These are phyloP conservation scores for Spisula subtruncata DNA, from an alignment of 2,888 invertebrate species.

Conservation along the genomic window DNA sequence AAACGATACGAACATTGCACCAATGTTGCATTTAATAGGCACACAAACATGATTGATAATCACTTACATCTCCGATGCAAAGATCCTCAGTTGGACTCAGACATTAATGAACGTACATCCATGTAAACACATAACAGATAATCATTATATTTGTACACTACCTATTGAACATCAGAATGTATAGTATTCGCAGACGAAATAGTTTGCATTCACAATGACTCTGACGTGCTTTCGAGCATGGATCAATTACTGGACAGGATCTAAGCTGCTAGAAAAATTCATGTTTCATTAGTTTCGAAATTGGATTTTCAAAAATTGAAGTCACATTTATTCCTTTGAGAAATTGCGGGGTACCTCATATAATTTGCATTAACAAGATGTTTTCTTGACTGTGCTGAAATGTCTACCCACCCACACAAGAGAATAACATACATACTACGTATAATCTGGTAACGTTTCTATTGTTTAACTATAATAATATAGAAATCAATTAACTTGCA, in stretches of 20 bases:
- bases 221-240: not conserved
- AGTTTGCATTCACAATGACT: not conserved
- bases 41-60: not conserved
- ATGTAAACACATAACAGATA: too few species aligned
- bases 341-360: not conserved
- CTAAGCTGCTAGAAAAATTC: not conserved
- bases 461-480: too few species aligned
- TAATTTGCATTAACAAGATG: not conserved
- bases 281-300: not conserved
- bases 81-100: too few species aligned
- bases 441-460: too few species aligned
- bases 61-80: not conserved
- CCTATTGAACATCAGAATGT: too few species aligned
- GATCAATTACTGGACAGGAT: not conserved
- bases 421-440: too few species aligned
- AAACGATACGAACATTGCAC: not conserved
- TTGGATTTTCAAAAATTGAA: not conserved
- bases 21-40: not conserved
- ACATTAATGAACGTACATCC: too few species aligned
- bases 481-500: too few species aligned
- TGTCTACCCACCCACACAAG: too few species aligned
- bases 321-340: not conserved
- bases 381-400: too few species aligned
- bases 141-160: too few species aligned
- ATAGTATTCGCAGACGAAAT: too few species aligned